These are phyloP conservation scores for Callopanchax toddi DNA, from an alignment of 2,113 vertebrate species.

Conservation along the genomic window DNA sequence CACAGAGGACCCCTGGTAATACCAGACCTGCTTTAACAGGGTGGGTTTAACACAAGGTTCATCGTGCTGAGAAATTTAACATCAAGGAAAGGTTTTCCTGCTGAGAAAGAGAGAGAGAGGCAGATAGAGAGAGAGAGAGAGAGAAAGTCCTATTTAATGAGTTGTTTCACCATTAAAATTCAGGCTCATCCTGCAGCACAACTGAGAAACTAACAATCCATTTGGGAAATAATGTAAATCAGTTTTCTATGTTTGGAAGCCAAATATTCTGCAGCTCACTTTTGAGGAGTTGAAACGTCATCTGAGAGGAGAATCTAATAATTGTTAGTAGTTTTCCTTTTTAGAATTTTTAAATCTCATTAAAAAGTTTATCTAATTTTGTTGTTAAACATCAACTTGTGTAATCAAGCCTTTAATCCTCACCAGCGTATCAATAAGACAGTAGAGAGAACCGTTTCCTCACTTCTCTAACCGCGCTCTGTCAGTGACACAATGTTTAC, in stretches of 20 bases:
- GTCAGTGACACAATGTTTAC: background rate
- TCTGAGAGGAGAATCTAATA: background rate
- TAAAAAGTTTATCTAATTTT: too few relatives aligned
- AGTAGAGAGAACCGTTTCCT: too few relatives aligned
- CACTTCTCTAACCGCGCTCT: background rate
- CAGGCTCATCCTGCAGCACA: conserved; percentile 15
- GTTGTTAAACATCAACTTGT: background rate
- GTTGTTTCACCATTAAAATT: conserved; percentile 11
- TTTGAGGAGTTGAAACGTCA: conserved; percentile 10
- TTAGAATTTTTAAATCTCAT: too few relatives aligned
- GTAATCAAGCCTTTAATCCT: background rate
- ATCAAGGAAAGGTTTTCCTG: conserved; percentile 4
- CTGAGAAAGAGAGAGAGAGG: conserved; percentile 16
- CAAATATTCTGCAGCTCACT: conserved; percentile 20
- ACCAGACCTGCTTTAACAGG: background rate
- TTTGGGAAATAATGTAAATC: conserved; percentile 39
- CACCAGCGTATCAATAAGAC: background rate
- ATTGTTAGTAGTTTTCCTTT: too few relatives aligned
- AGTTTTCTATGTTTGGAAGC: conserved; percentile 27
- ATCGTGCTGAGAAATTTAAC: background rate
- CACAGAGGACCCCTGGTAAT: background rate
- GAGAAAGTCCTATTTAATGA: background rate
- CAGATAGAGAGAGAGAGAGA: background rate
- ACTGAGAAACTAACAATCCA: conserved; percentile 22
- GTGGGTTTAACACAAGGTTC: conserved; percentile 1